These are phyloP conservation scores for Buceros bicornis DNA, from an alignment of 2,797 vertebrate genomes.

Conservation along the genomic window DNA sequence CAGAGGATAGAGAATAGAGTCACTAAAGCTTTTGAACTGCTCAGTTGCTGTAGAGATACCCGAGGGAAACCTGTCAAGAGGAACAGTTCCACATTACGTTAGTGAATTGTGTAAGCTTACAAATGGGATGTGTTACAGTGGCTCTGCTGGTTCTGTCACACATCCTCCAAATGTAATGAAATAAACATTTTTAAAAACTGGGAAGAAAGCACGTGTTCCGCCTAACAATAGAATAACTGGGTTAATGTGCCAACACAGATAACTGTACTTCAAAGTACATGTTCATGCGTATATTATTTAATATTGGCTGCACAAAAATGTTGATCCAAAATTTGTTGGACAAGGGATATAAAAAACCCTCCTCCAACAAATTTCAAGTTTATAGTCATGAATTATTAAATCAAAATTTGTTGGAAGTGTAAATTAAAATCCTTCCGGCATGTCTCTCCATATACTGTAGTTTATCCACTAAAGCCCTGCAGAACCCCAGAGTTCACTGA, in stretches of 20 bases:
- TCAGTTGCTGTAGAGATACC: background rate
- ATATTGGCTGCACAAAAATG: constrained; percentile 16
- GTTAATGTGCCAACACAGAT: background rate
- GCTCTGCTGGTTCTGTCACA: background rate
- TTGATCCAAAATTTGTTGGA: constrained; percentile 30
- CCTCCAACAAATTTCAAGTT: background rate
- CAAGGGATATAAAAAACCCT: background rate
- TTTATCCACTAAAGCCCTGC: background rate
- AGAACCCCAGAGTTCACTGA: constrained; percentile 37
- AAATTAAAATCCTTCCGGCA: constrained; percentile 30
- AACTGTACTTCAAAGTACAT: background rate
- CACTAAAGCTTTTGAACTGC: constrained; percentile 17
- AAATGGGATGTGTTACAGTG: background rate
- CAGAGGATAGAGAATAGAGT: background rate
- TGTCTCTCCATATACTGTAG: background rate
- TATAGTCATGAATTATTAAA: constrained; percentile 51
- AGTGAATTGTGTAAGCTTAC: background rate
- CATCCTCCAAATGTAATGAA: background rate
- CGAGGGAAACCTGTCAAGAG: background rate
- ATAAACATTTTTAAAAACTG: background rate
- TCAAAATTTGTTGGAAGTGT: constrained; percentile 46
- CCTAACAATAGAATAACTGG: background rate
- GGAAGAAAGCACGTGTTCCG: background rate
- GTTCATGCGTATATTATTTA: background rate
- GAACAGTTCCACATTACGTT: background rate